Evolutionary conservation across 1,140 invertebrate species (phyloP).

Genomic region (Lepidostoma basale): DNA sequence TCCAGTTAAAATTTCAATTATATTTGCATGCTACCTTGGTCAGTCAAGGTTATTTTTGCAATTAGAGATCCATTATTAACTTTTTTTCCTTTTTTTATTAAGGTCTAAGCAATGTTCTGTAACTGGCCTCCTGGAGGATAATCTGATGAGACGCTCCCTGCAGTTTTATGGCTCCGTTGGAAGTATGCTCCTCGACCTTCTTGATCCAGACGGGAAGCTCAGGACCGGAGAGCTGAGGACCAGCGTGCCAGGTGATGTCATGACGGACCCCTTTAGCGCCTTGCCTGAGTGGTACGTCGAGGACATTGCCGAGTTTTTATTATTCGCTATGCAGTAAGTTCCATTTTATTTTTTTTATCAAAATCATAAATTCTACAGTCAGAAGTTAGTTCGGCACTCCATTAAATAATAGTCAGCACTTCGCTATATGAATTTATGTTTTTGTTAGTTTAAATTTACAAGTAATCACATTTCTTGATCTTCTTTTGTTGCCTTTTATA

Average conservation of each 20-base stretch:
- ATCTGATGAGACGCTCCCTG: slow-evolving; percentile 77
- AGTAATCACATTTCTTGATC: no score
- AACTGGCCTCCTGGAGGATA: slow-evolving; percentile 82
- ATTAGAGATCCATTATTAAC: no score
- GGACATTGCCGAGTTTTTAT: slow-evolving; percentile 93
- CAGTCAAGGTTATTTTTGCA: no score
- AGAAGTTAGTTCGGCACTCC: no score
- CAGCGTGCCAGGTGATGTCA: slow-evolving; percentile 64
- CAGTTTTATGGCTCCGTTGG: slow-evolving; percentile 87
- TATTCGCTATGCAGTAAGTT: slow-evolving; percentile 91
- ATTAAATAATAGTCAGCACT: no score
- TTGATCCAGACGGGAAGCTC: slow-evolving; percentile 59
- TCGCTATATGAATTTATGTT: no score
- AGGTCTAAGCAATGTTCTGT: slow-evolving; percentile 88
- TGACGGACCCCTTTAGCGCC: slow-evolving; percentile 80
- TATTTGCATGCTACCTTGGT: no score
- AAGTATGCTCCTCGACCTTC: slow-evolving; percentile 73
- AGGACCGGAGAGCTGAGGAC: slow-evolving; percentile 52
- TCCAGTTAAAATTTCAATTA: no score
- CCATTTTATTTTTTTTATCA: background rate
- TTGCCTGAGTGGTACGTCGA: slow-evolving; percentile 97
- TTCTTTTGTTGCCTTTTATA: no score
- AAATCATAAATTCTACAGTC: no score
- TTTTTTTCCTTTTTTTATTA: slow-evolving; percentile 35
- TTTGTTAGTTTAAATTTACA: no score